Percentiles rank a stretch among this genome's conserved stretches.
Conservation (phyloP, 2,113 vertebrate genomes). For the Tychaedon coryphoeus region DNA sequence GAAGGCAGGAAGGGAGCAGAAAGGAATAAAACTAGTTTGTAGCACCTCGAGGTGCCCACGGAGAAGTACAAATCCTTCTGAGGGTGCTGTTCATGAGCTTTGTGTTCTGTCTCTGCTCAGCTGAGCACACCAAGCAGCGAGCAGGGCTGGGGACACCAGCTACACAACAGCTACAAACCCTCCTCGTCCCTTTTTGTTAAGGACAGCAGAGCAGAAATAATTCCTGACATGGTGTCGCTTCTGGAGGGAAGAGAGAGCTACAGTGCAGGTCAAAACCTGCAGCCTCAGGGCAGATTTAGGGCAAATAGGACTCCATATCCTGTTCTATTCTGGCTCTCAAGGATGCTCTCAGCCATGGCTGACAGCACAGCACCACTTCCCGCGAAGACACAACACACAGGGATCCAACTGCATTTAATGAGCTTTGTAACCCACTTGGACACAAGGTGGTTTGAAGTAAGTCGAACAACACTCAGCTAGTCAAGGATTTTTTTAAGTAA, state of each 20-base stretch:
- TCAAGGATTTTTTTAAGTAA: constrained; percentile 34
- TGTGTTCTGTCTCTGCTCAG: neutral
- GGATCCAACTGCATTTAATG: constrained; percentile 56
- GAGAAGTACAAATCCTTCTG: neutral
- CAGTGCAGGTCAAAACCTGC: neutral
- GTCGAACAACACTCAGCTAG: constrained; percentile 11
- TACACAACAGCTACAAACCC: neutral
- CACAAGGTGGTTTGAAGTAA: constrained; percentile 36
- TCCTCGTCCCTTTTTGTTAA: fast-evolving
- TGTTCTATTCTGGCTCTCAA: neutral
- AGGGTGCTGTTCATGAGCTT: neutral
- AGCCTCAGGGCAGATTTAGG: neutral
- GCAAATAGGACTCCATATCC: neutral
- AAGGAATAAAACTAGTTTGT: neutral
- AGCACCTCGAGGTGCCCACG: fast-evolving
- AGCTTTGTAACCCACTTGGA: constrained; percentile 14
- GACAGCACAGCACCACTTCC: neutral
- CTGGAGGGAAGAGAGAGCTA: neutral
- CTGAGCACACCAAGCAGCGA: fast-evolving
- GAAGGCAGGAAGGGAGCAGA: neutral
- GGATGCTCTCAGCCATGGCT: neutral
- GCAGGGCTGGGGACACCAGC: neutral
- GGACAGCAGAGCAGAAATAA: neutral
- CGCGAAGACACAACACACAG: constrained; percentile 12
- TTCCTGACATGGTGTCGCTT: neutral